These are phyloP conservation scores for Bellardia bayeri DNA, from an alignment of 2,888 invertebrate species.

Conservation along the genomic window DNA sequence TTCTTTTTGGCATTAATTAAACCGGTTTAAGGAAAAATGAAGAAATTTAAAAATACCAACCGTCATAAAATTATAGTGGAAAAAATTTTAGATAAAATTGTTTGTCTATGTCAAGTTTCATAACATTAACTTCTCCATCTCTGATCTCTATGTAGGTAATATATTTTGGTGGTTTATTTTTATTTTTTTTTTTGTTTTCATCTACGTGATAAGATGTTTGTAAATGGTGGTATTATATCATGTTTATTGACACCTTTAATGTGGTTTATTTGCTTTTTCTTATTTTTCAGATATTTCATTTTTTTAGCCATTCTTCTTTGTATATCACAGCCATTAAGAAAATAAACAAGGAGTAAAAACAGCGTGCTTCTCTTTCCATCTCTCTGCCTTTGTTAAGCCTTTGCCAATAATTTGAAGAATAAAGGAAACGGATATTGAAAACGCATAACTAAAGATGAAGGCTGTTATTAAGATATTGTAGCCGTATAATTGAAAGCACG, in stretches of 20 bases:
- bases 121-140: neutral
- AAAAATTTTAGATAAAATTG: neutral
- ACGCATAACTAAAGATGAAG: neutral
- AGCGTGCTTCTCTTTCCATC: neutral
- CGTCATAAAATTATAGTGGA: no score
- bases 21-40: neutral
- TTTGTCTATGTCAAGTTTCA: no score
- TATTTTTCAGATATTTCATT: constrained; percentile 9
- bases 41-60: no score
- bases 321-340: neutral
- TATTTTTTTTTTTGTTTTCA: neutral
- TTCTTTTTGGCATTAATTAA: neutral
- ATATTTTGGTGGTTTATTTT: neutral
- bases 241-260: constrained; percentile 64
- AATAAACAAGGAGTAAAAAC: constrained; percentile 12
- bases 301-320: neutral
- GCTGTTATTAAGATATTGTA: constrained; percentile 45
- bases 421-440: constrained; percentile 28
- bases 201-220: constrained; percentile 20
- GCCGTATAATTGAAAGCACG: constrained; percentile 42
- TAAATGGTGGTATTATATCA: constrained; percentile 55
- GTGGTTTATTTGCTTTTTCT: constrained; percentile 13
- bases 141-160: neutral
- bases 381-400: constrained; percentile 14
- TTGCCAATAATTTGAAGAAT: neutral